These are phyloP conservation scores for Potamarius usumacintae DNA, from an alignment of 2,113 vertebrate genomes.

Conservation along the genomic window DNA sequence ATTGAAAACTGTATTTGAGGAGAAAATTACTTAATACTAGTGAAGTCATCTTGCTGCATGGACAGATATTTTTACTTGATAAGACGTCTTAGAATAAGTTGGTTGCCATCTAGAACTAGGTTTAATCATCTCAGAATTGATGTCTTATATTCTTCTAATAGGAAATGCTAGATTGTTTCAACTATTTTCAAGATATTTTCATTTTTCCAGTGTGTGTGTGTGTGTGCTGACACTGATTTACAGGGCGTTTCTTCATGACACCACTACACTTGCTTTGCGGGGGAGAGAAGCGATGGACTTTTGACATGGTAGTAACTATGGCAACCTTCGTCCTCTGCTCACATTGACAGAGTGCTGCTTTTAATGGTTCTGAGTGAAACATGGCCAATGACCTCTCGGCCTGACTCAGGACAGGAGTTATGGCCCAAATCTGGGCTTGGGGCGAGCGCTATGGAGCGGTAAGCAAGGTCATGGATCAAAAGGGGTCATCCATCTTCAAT, in stretches of 20 bases:
- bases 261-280: constrained; percentile 8
- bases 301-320: constrained; percentile 46
- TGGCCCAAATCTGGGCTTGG: constrained; percentile 42
- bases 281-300: constrained; percentile 31
- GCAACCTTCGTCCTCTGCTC: constrained; percentile 41
- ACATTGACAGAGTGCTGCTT: constrained; percentile 40
- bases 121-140: no score
- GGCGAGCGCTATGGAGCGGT: constrained; percentile 20
- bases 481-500: constrained; percentile 41
- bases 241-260: constrained; percentile 22
- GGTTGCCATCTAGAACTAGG: no score
- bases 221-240: constrained; percentile 32
- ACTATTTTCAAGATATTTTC: no score
- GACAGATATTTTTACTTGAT: no score
- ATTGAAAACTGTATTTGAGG: no score
- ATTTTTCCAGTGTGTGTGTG: background rate
- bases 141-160: no score
- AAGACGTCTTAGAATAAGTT: no score
- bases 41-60: no score
- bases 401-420: constrained; percentile 36
- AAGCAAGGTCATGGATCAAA: constrained; percentile 52
- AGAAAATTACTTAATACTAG: no score
- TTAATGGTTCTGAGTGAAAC: constrained; percentile 52
- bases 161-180: no score
- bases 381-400: constrained; percentile 34